phyloP scores from a whole-genome alignment of 1,140 invertebrate species.

The Protaetia brevitarsis region DNA sequence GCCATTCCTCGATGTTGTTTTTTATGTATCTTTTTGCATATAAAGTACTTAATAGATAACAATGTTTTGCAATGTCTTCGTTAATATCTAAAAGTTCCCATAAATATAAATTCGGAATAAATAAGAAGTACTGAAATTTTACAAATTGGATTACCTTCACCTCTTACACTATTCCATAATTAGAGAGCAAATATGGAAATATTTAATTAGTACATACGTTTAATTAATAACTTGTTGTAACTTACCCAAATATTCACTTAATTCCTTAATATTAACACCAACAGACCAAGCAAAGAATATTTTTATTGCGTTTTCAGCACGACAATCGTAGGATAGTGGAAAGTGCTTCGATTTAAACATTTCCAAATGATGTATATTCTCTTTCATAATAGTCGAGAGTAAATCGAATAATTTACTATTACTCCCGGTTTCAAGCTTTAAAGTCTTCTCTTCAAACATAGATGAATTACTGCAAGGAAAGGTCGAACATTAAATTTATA shows the following conservation, averaged over 20 bases:
- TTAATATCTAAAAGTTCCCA: slow-evolving; percentile 48
- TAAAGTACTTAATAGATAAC: slow-evolving; percentile 50
- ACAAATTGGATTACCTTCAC: background rate
- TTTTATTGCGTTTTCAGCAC: slow-evolving; percentile 13
- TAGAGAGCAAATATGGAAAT: slow-evolving; percentile 23
- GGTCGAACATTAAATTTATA: too few relatives aligned
- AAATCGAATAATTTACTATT: background rate
- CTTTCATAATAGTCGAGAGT: background rate
- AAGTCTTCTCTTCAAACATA: background rate
- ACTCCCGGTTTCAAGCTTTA: background rate
- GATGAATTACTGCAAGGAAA: background rate
- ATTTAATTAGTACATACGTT: slow-evolving; percentile 12
- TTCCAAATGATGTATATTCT: slow-evolving; percentile 3
- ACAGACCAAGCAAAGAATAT: slow-evolving; percentile 16
- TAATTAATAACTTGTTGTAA: slow-evolving; percentile 7
- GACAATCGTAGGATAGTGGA: background rate
- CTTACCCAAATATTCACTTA: slow-evolving; percentile 12
- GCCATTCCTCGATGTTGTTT: slow-evolving; percentile 49
- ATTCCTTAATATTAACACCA: slow-evolving; percentile 19
- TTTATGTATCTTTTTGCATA: slow-evolving; percentile 49
- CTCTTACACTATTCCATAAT: background rate
- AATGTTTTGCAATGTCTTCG: slow-evolving; percentile 49
- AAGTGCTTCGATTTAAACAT: slow-evolving; percentile 14
- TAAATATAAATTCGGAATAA: slow-evolving; percentile 12
- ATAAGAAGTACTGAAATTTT: background rate